Evolutionary conservation across 2,797 vertebrate genomes (phyloP).

Genomic region (Myotis daubentonii): DNA sequence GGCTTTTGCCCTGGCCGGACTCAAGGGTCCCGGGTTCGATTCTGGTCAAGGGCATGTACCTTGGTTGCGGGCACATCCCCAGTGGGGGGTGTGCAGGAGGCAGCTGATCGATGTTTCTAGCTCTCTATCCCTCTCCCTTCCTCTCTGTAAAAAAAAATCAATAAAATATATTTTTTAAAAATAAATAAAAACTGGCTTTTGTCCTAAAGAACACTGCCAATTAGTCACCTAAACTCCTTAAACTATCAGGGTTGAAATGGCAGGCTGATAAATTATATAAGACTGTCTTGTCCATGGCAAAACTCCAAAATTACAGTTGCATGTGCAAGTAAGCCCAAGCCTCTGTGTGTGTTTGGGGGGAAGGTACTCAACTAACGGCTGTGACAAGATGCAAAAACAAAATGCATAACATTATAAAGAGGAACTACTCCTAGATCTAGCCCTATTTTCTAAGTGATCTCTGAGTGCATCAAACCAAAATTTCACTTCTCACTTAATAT

Average conservation of each 20-base stretch:
- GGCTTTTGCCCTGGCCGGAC: neutral
- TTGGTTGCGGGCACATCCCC: no score
- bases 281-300: neutral
- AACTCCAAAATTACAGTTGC: neutral
- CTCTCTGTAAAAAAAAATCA: no score
- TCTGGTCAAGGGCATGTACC: no score
- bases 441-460: conserved; percentile 38
- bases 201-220: conserved; percentile 3
- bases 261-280: conserved; percentile 3
- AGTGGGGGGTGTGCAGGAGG: no score
- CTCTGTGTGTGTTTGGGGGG: neutral
- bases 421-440: neutral
- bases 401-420: conserved; percentile 2
- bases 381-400: neutral
- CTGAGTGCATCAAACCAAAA: neutral
- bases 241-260: neutral
- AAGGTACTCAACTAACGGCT: neutral
- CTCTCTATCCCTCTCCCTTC: no score
- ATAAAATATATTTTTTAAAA: no score
- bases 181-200: neutral
- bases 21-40: no score
- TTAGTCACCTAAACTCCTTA: neutral
- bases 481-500: neutral
- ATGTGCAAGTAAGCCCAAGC: neutral
- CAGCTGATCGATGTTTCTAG: no score